Evolutionary conservation across 2,113 vertebrate genomes (phyloP).

Genomic region (Scartelaos histophorus): DNA sequence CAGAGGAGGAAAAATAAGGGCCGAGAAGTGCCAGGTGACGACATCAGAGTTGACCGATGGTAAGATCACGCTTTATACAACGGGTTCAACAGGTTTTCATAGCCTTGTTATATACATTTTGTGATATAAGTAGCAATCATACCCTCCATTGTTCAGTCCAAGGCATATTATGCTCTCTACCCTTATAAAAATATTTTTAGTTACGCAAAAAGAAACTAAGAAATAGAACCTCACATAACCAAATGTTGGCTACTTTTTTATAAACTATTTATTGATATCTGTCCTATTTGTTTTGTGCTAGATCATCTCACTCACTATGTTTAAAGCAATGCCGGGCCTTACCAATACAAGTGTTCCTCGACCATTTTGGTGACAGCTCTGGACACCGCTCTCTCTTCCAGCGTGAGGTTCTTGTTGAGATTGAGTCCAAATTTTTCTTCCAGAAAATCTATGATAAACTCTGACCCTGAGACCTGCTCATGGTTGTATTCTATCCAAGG

Average conservation of each 20-base stretch:
- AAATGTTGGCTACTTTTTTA: too few species aligned
- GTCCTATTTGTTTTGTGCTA: too few species aligned
- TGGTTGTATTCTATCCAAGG: conserved; percentile 98
- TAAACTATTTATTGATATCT: too few species aligned
- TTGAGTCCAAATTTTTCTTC: conserved; percentile 96
- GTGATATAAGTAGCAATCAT: too few species aligned
- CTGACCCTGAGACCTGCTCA: conserved; percentile 89
- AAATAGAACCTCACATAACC: too few species aligned
- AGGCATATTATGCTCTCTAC: not conserved
- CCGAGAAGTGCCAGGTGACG: not conserved
- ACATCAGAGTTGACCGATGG: not conserved
- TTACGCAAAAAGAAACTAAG: too few species aligned
- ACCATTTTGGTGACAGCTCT: conserved; percentile 93
- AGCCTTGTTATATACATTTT: not conserved
- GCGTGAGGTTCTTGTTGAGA: conserved; percentile 89
- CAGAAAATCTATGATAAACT: conserved; percentile 97
- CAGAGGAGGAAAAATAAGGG: conserved; percentile 10
- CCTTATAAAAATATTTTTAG: too few species aligned
- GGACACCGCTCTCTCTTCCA: conserved; percentile 88
- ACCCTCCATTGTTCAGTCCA: not conserved
- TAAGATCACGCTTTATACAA: not conserved
- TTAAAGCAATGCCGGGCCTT: conserved; percentile 49
- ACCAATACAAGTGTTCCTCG: conserved; percentile 98
- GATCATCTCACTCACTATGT: too few species aligned
- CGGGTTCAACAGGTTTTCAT: not conserved